Base-by-base conservation (phyloP, 2,888 invertebrate species). In the Frankliniella intonsa region DNA sequence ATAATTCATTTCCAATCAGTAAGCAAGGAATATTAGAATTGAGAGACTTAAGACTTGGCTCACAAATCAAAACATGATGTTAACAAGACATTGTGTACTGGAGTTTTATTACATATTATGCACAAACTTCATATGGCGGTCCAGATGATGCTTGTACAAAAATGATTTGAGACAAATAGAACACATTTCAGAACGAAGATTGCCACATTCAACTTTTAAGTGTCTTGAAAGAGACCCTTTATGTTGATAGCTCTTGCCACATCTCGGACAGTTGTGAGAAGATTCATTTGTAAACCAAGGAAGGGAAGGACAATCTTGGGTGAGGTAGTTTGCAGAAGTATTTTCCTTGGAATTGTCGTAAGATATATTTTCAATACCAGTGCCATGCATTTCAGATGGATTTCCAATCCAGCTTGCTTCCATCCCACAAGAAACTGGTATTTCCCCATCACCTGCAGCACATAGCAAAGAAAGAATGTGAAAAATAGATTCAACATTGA, bases 121-220 rank as follows among this genome's bases (percentile, higher is more conserved):
- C 19, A 49, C 80, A 51, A 49, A 80, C 27, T 51, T 79, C 50
- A 82, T 51, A 27, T 82, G 82, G 11, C 79, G n/a, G 50, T 80
- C 79, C 14, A 82, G 49, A 81, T 82, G 80, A 51, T 22, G 69
- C 62, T 82, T 81, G 50, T 82, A 81, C 17, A 80, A 82, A 25
- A 80, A 55, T 19, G 51, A 50, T 25, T 69, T 81, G n/a, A 50
- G 19, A 51, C 82, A 82, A 49, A 79, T 50, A 2, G 81, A 51
- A 81, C 82, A 76, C 25, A 25, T 76, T 76, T 76, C 69, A 25
- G 69, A 76, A 12, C 69, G 22, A 10, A 22, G 25, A 11, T 76
- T n/a, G 62, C 87, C 88, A 84, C 88, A 88, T 84, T 88, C 89
- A 85, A 87, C 87, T 85, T 86, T 87, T 83, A 86, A 87, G 86